Conservation (phyloP, 2,888 invertebrate genomes). For the Lydus trimaculatus region DNA sequence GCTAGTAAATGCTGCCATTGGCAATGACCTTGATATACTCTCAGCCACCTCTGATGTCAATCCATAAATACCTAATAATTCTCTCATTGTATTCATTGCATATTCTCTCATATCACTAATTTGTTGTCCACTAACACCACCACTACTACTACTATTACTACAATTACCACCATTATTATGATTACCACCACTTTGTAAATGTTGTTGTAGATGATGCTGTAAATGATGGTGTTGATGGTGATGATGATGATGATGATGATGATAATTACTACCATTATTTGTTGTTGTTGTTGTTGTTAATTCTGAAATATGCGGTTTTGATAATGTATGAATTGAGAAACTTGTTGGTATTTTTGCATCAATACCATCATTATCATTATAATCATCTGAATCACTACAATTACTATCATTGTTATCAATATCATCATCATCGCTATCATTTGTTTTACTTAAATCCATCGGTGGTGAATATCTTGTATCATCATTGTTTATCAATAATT, state of each 20-base stretch:
- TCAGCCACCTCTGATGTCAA: constrained; percentile 76
- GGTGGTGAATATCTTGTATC: constrained; percentile 53
- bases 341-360: constrained; percentile 56
- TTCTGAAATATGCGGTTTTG: constrained; percentile 57
- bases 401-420: constrained; percentile 34
- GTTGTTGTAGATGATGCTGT: neutral
- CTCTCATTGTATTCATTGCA: constrained; percentile 82
- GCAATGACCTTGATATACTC: constrained; percentile 72
- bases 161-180: neutral
- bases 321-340: constrained; percentile 58
- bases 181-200: neutral
- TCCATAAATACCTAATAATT: constrained; percentile 78
- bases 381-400: constrained; percentile 53
- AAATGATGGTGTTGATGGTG: constrained; percentile 7
- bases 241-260: constrained; percentile 8
- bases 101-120: constrained; percentile 74
- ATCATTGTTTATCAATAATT: constrained; percentile 42
- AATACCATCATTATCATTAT: constrained; percentile 42
- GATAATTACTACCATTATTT: constrained; percentile 26
- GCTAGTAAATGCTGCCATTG: constrained; percentile 72
- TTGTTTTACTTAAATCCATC: constrained; percentile 57
- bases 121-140: constrained; percentile 41
- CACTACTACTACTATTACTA: neutral
- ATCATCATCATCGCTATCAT: constrained; percentile 27
- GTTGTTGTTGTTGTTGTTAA: constrained; percentile 23